phyloP scores from a whole-genome alignment of 2,113 vertebrate species.

The Polyodon spathula region DNA sequence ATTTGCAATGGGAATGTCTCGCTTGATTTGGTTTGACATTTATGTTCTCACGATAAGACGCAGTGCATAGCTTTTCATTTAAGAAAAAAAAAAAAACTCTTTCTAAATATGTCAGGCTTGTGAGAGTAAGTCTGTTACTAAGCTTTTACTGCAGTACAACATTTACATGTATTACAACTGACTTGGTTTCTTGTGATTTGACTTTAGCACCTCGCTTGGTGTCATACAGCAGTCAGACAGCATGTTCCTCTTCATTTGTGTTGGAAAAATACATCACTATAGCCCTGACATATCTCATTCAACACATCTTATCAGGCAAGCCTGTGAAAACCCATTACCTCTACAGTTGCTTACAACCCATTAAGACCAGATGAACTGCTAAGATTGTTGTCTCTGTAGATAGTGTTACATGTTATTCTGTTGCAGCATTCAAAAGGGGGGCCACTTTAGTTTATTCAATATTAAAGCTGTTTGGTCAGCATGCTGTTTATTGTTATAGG shows the following conservation, averaged over 20 bases:
- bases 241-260: no score
- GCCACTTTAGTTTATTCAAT: not conserved
- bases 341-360: conserved; percentile 12
- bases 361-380: conserved; percentile 12
- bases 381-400: conserved; percentile 17
- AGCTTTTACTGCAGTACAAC: no score
- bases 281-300: conserved; percentile 6
- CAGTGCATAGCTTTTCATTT: not conserved
- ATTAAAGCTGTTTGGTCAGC: not conserved
- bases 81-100: no score
- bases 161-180: no score
- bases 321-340: conserved; percentile 10
- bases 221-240: no score
- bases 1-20: not conserved
- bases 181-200: no score
- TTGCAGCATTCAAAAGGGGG: not conserved
- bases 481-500: no score
- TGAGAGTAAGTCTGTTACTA: no score
- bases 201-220: no score
- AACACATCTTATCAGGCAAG: conserved; percentile 19
- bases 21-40: not conserved
- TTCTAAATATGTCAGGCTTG: no score
- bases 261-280: no score
- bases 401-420: not conserved
- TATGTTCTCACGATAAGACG: not conserved